Conservation (phyloP, 2,888 invertebrate genomes). For the Apocheima hispidaria region DNA sequence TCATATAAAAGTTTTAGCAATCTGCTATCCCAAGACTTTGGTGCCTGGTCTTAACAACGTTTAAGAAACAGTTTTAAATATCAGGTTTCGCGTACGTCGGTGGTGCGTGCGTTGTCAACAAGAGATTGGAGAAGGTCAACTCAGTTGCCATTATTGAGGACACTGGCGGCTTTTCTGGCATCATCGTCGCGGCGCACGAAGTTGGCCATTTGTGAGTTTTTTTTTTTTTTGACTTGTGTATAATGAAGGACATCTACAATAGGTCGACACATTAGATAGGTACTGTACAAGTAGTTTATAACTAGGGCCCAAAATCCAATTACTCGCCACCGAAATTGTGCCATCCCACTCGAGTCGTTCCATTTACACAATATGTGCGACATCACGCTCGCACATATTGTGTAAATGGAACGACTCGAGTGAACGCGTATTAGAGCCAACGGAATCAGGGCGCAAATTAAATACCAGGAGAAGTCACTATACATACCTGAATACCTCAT, state of each 20-base stretch:
- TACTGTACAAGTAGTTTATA: too few species aligned
- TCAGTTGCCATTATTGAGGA: conserved; percentile 98
- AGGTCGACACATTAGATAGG: too few species aligned
- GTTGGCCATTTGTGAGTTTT: conserved; percentile 96
- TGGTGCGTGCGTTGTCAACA: conserved; percentile 98
- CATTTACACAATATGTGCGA: too few species aligned
- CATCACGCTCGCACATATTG: too few species aligned
- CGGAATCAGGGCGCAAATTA: too few species aligned
- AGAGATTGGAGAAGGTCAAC: conserved; percentile 97
- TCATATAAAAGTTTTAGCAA: neutral
- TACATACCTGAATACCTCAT: too few species aligned
- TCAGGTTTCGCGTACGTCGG: conserved; percentile 98
- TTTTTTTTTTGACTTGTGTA: neutral
- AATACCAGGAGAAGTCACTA: too few species aligned
- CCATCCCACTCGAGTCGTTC: too few species aligned
- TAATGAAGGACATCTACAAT: neutral
- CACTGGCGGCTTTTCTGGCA: conserved; percentile 98
- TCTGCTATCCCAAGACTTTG: neutral
- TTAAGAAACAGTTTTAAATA: conserved; percentile 24
- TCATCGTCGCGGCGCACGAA: conserved; percentile 98
- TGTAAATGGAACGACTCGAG: too few species aligned
- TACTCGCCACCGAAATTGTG: too few species aligned
- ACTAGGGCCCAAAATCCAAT: too few species aligned
- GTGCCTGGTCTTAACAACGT: neutral
- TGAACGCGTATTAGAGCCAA: too few species aligned